Evolutionary conservation across 2,888 invertebrate species (phyloP).

Genomic region (Listrodromus nycthemerus): DNA sequence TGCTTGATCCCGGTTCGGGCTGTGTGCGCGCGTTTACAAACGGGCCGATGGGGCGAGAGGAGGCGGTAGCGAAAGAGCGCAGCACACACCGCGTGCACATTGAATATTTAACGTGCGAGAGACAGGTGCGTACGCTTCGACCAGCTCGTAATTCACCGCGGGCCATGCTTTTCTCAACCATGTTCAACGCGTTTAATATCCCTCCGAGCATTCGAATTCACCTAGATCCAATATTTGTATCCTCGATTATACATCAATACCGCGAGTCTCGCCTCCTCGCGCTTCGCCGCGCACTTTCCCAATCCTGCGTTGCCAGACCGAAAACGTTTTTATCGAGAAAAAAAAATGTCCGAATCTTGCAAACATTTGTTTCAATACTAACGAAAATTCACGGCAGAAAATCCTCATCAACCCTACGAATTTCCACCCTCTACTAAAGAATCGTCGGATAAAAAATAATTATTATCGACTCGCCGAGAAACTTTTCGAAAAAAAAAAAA

Average conservation of each 20-base stretch:
- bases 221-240: slow-evolving; percentile 25
- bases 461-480: too few species aligned
- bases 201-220: slow-evolving; percentile 19
- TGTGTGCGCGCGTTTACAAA: background rate
- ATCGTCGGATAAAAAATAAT: too few species aligned
- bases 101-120: slow-evolving; percentile 78
- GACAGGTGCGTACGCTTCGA: slow-evolving; percentile 74
- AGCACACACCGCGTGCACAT: slow-evolving; percentile 67
- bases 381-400: too few species aligned
- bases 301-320: background rate
- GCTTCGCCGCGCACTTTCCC: background rate
- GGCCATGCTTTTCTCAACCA: slow-evolving; percentile 21
- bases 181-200: slow-evolving; percentile 18
- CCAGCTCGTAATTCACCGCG: slow-evolving; percentile 60
- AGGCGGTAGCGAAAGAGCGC: slow-evolving; percentile 65
- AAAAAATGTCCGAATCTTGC: too few species aligned
- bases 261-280: too few species aligned
- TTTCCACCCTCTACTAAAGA: too few species aligned
- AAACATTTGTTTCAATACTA: too few species aligned
- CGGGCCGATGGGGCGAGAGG: slow-evolving; percentile 22
- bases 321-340: too few species aligned
- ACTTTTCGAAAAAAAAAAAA: too few species aligned
- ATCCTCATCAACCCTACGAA: too few species aligned
- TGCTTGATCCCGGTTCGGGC: slow-evolving; percentile 38
- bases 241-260: slow-evolving; percentile 7